A percentile compares a stretch with the other conserved stretches of the same genome.
Conservation (phyloP, 2,113 vertebrate species). For the Orthonyx spaldingii region DNA sequence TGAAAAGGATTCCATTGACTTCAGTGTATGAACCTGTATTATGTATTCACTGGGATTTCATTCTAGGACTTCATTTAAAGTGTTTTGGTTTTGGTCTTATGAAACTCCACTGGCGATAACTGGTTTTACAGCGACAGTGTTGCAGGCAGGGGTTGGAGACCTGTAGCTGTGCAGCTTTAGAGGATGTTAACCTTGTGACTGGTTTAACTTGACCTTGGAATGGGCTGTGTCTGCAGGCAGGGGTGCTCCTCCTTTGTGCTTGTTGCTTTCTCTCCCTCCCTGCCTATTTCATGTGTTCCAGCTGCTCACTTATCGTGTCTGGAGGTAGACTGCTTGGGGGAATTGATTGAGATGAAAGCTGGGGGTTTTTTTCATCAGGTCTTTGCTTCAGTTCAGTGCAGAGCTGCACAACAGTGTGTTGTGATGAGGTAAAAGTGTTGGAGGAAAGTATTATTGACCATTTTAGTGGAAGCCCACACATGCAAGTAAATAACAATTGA, state of each 20-base stretch:
- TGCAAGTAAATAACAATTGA: not conserved
- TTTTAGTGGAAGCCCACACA: not conserved
- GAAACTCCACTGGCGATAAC: rapidly evolving
- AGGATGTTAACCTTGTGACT: not conserved
- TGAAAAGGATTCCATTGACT: not conserved
- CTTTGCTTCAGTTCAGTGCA: not conserved
- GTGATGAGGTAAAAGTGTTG: not conserved
- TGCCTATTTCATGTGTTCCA: not conserved
- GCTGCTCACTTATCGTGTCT: not conserved
- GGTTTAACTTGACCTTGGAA: not conserved
- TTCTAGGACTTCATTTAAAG: not conserved
- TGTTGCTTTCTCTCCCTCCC: not conserved
- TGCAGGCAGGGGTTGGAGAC: not conserved
- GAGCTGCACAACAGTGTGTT: not conserved
- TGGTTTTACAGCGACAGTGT: not conserved
- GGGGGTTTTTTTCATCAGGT: not conserved
- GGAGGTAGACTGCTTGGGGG: not conserved
- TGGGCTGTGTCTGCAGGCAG: not conserved
- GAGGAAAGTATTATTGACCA: not conserved
- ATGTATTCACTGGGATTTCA: not conserved
- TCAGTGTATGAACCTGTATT: not conserved
- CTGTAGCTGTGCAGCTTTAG: not conserved
- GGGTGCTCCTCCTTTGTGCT: not conserved
- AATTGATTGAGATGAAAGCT: not conserved
- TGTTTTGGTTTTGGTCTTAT: not conserved